Conservation (phyloP, 2,888 invertebrate species). For the Pantelozetes paolii region DNA sequence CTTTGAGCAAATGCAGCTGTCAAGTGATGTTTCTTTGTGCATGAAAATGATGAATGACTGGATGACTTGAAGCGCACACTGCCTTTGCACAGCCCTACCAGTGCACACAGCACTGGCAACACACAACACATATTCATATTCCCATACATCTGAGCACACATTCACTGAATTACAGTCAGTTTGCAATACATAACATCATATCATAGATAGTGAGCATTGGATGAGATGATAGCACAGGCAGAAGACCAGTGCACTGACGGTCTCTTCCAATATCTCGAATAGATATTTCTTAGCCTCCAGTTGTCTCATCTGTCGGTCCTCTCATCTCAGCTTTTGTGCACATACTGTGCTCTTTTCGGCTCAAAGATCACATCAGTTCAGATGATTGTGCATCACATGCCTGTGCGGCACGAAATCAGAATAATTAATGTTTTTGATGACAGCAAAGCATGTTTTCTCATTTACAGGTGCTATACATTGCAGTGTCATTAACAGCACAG, state of each 20-base stretch:
- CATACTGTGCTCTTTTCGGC: not conserved
- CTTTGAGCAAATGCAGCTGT: conserved; percentile 41
- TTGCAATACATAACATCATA: not conserved
- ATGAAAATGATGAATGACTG: conserved; percentile 41
- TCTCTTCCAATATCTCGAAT: conserved; percentile 22
- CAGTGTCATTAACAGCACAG: conserved; percentile 23
- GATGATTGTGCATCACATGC: conserved; percentile 7
- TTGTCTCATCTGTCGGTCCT: conserved; percentile 10
- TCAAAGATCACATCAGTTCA: conserved; percentile 14
- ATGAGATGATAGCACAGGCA: not conserved
- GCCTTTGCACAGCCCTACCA: not conserved
- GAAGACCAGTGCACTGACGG: conserved; percentile 25
- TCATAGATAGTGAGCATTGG: conserved; percentile 18
- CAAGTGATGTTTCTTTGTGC: conserved; percentile 41
- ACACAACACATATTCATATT: conserved; percentile 27
- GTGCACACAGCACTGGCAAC: conserved; percentile 3
- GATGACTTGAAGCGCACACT: conserved; percentile 31
- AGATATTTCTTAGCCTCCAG: conserved; percentile 21
- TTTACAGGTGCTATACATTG: conserved; percentile 30
- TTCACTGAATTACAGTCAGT: conserved; percentile 28
- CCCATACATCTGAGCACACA: conserved; percentile 9
- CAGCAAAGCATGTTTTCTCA: conserved; percentile 33
- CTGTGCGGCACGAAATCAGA: conserved; percentile 26
- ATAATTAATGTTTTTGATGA: conserved; percentile 37
- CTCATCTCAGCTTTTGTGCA: conserved; percentile 3